Base-by-base conservation (phyloP, 2,113 vertebrate genomes). In the Myodes glareolus region DNA sequence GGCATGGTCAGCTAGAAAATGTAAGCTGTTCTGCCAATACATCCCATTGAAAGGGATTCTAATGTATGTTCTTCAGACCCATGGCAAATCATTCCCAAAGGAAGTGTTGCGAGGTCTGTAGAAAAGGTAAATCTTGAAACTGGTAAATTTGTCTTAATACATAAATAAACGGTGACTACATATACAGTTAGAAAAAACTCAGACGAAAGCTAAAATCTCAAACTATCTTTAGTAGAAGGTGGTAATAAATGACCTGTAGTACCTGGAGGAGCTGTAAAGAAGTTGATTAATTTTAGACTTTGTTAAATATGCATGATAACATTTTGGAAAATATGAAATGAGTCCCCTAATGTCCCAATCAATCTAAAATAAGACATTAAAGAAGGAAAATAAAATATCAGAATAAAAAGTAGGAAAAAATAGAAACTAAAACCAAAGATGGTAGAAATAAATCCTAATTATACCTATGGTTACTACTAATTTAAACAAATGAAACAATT, bases 401-500 rank as follows among this genome's bases (percentile, higher is more conserved):
- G 68, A 31, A 47, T 29, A 78, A 94, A 96, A 92, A 94, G 5
- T 17, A 96, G 11, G 31, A 75, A 88, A 88, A 72, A 92, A 90
- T 80, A 80, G 13, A 81, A 86, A 25, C 23, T 16, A 85, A 45
- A 73, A 68, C 25, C 17, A 92, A 85, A 92, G 5, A 5, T 96
- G 61, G 29, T 58, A 80, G 17, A 88, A 96, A 92, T 94, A 90
- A 97, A 80, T 94, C 55, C 13, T 88, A 92, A 82, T 78, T 88
- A 78, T 45, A 78, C 14, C 23, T 70, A 12, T 70, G 89, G 47
- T 92, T 42, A 88, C 65, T 85, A 21, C 88, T 91, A 63, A 63
- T 96, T 94, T 90, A 88, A 78, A 92, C 36, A 9, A n/a, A 97
- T 92, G 82, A 94, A 95, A 88, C 78, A 6, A 65, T 86, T 7